A percentile compares a stretch with the other conserved stretches of the same genome.
phyloP scores from a whole-genome alignment of 2,888 invertebrate species.

The Dolomedes plantarius region DNA sequence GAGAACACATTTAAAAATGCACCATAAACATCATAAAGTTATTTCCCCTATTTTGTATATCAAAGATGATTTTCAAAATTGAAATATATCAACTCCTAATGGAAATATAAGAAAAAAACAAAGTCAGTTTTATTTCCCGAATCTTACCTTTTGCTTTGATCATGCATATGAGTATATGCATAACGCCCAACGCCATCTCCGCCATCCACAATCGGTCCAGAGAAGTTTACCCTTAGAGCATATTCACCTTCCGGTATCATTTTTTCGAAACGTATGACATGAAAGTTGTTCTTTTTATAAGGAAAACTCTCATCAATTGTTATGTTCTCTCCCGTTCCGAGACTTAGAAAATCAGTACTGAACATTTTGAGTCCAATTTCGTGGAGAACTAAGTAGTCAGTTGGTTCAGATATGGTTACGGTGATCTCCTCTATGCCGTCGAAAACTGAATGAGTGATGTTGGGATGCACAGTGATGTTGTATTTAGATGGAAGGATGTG shows the following conservation, averaged over 20 bases:
- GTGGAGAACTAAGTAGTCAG: constrained; percentile 80
- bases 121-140: no score
- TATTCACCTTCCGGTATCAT: constrained; percentile 78
- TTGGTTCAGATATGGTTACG: constrained; percentile 75
- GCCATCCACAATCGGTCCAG: constrained; percentile 27
- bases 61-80: no score
- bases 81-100: no score
- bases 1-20: no score
- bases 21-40: no score
- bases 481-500: constrained; percentile 83
- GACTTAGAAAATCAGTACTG: constrained; percentile 76
- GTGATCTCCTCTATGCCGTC: constrained; percentile 79
- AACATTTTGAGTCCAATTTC: constrained; percentile 80
- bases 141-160: constrained; percentile 17
- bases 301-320: constrained; percentile 75
- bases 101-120: no score
- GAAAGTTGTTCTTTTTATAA: constrained; percentile 77
- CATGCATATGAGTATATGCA: constrained; percentile 24
- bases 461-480: constrained; percentile 83
- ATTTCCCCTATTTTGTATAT: no score
- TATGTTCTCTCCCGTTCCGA: background rate
- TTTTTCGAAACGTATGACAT: constrained; percentile 76
- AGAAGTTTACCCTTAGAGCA: constrained; percentile 81
- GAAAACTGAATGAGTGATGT: constrained; percentile 80
- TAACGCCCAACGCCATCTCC: constrained; percentile 36